Conservation (phyloP, 2,888 invertebrate species). For the Sinodicranocentrus sp. region DNA sequence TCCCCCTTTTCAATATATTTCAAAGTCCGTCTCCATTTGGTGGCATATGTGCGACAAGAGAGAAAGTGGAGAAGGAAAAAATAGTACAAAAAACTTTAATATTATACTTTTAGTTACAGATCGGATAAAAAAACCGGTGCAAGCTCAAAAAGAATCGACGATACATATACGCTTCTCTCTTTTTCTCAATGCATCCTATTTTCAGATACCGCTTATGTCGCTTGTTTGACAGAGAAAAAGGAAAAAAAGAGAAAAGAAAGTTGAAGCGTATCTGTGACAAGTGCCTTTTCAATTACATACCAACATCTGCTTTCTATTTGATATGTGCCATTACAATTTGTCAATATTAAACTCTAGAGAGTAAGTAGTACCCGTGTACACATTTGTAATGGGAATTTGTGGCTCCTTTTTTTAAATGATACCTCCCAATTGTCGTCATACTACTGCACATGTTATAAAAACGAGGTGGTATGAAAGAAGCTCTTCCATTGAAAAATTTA, state of each 20-base stretch:
- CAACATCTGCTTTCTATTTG: conserved; percentile 19
- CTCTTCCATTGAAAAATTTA: too few relatives aligned
- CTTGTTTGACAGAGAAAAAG: too few relatives aligned
- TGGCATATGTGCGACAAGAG: conserved; percentile 50
- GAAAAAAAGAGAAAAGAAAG: neutral
- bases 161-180: neutral
- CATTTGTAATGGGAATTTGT: too few relatives aligned
- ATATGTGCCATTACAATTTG: conserved; percentile 1
- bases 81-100: conserved; percentile 43
- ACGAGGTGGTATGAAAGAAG: too few relatives aligned
- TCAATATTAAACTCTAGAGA: neutral
- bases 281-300: conserved; percentile 38
- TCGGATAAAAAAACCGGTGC: neutral
- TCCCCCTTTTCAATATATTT: conserved; percentile 43
- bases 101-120: conserved; percentile 22
- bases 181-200: neutral
- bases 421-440: too few relatives aligned
- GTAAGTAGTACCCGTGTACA: too few relatives aligned
- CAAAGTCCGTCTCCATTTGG: conserved; percentile 43
- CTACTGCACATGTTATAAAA: too few relatives aligned
- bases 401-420: too few relatives aligned
- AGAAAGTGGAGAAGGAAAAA: neutral
- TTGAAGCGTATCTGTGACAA: conserved; percentile 54
- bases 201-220: neutral
- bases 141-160: conserved; percentile 3